These are phyloP conservation scores for Ceyx margarethae DNA, from an alignment of 2,113 vertebrate species.

Conservation along the genomic window DNA sequence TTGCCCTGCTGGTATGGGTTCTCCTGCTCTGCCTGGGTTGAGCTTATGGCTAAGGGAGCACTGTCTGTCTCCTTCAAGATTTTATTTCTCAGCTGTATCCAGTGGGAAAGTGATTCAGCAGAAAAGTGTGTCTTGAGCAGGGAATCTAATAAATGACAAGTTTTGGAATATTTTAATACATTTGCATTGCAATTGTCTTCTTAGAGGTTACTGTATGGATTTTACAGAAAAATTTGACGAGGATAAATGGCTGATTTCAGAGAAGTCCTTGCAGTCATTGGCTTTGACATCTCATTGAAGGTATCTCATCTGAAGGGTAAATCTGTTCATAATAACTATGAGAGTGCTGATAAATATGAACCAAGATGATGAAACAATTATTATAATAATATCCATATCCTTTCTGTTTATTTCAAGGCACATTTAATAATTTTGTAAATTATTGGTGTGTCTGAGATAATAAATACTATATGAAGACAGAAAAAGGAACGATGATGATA, in stretches of 20 bases:
- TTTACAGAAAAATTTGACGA: neutral
- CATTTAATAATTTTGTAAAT: neutral
- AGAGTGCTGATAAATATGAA: neutral
- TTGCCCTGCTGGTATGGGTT: too few species aligned
- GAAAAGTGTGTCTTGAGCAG: neutral
- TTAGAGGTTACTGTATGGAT: neutral
- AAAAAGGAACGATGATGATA: neutral
- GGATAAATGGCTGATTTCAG: neutral
- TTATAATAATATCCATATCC: neutral
- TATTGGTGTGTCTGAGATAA: neutral
- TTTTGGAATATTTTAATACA: neutral
- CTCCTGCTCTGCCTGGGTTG: neutral
- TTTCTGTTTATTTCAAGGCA: neutral
- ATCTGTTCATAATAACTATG: neutral
- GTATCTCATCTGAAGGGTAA: neutral
- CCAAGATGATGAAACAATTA: neutral
- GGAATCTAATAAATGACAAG: neutral
- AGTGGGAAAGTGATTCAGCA: neutral
- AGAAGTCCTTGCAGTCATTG: neutral
- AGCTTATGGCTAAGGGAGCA: neutral
- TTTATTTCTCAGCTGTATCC: neutral
- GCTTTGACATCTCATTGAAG: neutral
- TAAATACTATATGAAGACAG: neutral
- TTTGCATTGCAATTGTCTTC: neutral
- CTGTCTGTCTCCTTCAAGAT: neutral